Percentiles rank a stretch among this genome's conserved stretches.
phyloP scores from a whole-genome alignment of 2,888 invertebrate species.

The Marronus borbonicus region DNA sequence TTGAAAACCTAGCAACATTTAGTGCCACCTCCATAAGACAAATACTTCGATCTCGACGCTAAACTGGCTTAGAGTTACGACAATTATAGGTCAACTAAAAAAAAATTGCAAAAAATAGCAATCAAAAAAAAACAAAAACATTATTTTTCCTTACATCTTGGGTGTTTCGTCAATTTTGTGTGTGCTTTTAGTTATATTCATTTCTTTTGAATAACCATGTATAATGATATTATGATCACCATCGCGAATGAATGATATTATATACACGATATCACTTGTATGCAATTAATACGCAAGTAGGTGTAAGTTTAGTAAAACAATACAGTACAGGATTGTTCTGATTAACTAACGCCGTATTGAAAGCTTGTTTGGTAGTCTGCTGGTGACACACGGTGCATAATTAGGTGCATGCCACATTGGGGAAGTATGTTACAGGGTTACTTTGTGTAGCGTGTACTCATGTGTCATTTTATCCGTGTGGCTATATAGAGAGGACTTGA shows the following conservation, averaged over 20 bases:
- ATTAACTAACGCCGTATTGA: conserved; percentile 73
- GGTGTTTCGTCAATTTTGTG: no score
- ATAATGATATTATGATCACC: no score
- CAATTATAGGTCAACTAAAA: no score
- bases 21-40: no score
- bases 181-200: no score
- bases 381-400: conserved; percentile 58
- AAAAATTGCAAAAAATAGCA: no score
- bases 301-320: conserved; percentile 61
- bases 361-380: conserved; percentile 58
- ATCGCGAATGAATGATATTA: background rate
- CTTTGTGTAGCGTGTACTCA: conserved; percentile 47
- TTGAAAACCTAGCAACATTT: no score
- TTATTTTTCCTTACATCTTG: no score
- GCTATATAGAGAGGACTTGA: conserved; percentile 34
- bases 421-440: conserved; percentile 57
- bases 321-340: conserved; percentile 60
- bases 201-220: no score
- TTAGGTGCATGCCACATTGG: conserved; percentile 56
- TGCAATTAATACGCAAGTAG: background rate
- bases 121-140: no score
- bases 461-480: conserved; percentile 45
- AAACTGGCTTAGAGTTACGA: no score
- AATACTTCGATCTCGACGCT: no score
- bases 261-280: conserved; percentile 1